Base-by-base conservation (phyloP, 2,888 invertebrate genomes). In the Drosophila pseudotakahashii region DNA sequence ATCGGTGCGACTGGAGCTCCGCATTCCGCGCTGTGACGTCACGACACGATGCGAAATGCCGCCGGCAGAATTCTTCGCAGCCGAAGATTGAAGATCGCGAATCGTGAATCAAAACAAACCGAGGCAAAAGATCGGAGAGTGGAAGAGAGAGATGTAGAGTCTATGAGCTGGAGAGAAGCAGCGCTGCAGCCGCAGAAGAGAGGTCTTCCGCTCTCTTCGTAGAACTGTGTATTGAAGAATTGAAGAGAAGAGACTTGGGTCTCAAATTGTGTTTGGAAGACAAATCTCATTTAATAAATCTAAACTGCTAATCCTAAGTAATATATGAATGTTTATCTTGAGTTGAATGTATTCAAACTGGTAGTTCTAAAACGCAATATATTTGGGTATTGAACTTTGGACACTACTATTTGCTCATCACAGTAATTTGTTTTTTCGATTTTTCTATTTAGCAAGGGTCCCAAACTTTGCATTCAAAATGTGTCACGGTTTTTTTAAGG, bases 81-180 rank as follows among this genome's bases (percentile, higher is more conserved):
- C 45, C 63, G 62, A 70, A 81, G 74, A 78, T 67, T 73, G 73
- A 76, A 76, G 78, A 77, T 79, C 69, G 77, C 76, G 75, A 78
- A 83, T 64, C 78, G 73, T 75, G 75, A 85, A 89, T 83, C 88
- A 90, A 89, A 90, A 90, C 89, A 89, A 89, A 82, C 60, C 58
- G 70, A 55, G 61, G 59, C 61, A 58, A 62, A 54, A 55, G 52
- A 60, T 44, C 51, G 55, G 26, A 45, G 30, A 54, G 41, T 41
- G 23, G 34, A 9, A 37, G 41, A 51, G 67, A 32, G 44, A 26
- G n/a, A 19, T 19, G 19, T 19, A 19, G 19, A 19, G 19, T 19
- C 30, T 14, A 50, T 42, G 48, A 10, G 16, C n/a, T 19, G n/a
- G 39, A 30, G 64, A 11, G 5, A 1, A 26, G 47, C 58, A 59